phyloP scores from a whole-genome alignment of 2,113 vertebrate genomes.

The Embiotoca jacksoni region DNA sequence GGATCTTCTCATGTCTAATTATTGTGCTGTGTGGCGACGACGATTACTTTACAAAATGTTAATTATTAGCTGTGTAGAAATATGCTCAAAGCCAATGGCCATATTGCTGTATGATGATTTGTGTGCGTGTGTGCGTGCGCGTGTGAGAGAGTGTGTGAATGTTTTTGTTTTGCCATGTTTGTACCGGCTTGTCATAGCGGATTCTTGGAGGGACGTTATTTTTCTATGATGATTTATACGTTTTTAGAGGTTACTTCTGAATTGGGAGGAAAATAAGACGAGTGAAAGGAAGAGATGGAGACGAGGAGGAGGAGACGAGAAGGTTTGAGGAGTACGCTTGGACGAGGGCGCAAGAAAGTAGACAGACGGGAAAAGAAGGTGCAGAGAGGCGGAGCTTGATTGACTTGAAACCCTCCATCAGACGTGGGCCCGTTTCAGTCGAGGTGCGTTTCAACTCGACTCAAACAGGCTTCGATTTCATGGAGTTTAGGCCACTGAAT shows the following conservation, averaged over 20 bases:
- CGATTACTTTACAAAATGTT: conserved; percentile 77
- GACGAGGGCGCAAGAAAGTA: conserved; percentile 68
- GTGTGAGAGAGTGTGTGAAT: conserved; percentile 21
- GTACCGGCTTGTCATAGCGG: conserved; percentile 78
- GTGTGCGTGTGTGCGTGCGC: conserved; percentile 44
- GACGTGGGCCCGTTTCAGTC: conserved; percentile 40
- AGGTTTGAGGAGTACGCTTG: not conserved
- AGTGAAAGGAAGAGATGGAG: conserved; percentile 8
- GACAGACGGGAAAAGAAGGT: conserved; percentile 54
- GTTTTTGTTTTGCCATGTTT: conserved; percentile 67
- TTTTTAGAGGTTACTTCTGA: conserved; percentile 69
- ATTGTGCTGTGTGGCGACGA: conserved; percentile 77
- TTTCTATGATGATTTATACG: conserved; percentile 77
- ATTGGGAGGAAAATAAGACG: conserved; percentile 17
- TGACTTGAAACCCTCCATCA: conserved; percentile 73
- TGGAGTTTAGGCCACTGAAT: conserved; percentile 70
- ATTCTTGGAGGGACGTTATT: conserved; percentile 83
- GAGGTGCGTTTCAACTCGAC: no score
- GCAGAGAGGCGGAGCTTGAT: conserved; percentile 53
- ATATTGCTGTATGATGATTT: conserved; percentile 81
- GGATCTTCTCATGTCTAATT: conserved; percentile 81
- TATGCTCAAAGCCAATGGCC: conserved; percentile 79
- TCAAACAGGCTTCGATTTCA: conserved; percentile 32
- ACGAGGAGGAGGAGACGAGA: conserved; percentile 9
- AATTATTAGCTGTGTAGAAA: conserved; percentile 81